These are phyloP conservation scores for Pedetes capensis DNA, from an alignment of 2,113 vertebrate species.

Conservation along the genomic window DNA sequence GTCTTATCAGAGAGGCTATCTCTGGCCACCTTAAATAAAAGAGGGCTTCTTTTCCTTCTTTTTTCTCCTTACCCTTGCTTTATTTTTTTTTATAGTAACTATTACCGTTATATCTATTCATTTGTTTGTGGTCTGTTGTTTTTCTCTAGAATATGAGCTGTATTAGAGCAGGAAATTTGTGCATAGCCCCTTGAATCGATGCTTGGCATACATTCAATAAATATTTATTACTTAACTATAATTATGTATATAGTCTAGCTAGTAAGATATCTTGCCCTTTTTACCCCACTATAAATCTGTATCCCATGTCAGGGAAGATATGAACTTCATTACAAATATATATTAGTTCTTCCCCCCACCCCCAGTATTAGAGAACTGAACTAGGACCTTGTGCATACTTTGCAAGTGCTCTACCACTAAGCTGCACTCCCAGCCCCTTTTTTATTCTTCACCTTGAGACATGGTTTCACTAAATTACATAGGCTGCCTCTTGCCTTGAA, in stretches of 20 bases:
- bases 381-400: no score
- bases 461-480: no score
- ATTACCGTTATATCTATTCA: neutral
- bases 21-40: neutral
- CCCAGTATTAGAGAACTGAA: no score
- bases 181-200: neutral
- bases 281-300: neutral
- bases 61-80: neutral
- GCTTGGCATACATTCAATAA: neutral
- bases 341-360: neutral
- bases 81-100: neutral
- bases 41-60: neutral
- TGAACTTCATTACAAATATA: neutral
- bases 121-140: neutral
- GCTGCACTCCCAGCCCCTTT: no score
- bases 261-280: constrained; percentile 6
- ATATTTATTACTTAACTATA: constrained; percentile 45
- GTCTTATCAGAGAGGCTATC: neutral
- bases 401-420: no score
- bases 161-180: neutral
- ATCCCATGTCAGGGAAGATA: neutral
- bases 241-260: constrained; percentile 41
- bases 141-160: neutral
- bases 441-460: no score
- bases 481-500: no score